A percentile compares a stretch with the other conserved stretches of the same genome.
These are phyloP conservation scores for Bombus affinis DNA, from an alignment of 1,140 invertebrate genomes.

Conservation along the genomic window DNA sequence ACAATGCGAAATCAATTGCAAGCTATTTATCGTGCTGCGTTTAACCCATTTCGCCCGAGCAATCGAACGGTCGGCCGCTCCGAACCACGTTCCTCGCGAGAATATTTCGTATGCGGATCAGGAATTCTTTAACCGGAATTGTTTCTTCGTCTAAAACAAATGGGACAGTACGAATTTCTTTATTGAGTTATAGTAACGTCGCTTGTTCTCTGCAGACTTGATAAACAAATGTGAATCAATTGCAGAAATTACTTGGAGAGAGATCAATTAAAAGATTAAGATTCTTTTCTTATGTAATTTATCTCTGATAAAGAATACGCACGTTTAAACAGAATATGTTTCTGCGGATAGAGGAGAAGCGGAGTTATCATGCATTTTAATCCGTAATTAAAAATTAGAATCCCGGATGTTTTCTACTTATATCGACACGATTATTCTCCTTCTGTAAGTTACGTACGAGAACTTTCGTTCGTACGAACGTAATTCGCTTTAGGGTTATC, in stretches of 20 bases:
- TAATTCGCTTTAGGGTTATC: background rate
- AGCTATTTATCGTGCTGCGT: slow-evolving; percentile 32
- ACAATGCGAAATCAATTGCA: slow-evolving; percentile 36
- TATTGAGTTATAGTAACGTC: background rate
- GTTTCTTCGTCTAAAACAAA: background rate
- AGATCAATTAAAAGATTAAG: too few relatives aligned
- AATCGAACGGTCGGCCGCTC: background rate
- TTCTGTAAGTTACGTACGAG: background rate
- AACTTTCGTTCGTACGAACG: background rate
- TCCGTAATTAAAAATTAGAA: too few relatives aligned
- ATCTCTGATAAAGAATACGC: too few relatives aligned
- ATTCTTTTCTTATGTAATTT: too few relatives aligned
- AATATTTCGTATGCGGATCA: slow-evolving; percentile 4
- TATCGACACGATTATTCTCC: too few relatives aligned
- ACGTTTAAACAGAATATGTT: too few relatives aligned
- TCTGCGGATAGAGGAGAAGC: too few relatives aligned
- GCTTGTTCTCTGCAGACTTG: background rate
- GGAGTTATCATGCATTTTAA: too few relatives aligned
- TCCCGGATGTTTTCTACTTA: too few relatives aligned
- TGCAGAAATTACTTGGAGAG: background rate
- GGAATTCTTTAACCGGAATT: background rate
- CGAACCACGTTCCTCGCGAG: background rate
- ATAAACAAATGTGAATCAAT: background rate
- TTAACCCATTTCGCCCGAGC: slow-evolving; percentile 34
- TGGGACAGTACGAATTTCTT: background rate